Base-by-base conservation (phyloP, 2,797 vertebrate genomes). In the Tamandua tetradactyla region DNA sequence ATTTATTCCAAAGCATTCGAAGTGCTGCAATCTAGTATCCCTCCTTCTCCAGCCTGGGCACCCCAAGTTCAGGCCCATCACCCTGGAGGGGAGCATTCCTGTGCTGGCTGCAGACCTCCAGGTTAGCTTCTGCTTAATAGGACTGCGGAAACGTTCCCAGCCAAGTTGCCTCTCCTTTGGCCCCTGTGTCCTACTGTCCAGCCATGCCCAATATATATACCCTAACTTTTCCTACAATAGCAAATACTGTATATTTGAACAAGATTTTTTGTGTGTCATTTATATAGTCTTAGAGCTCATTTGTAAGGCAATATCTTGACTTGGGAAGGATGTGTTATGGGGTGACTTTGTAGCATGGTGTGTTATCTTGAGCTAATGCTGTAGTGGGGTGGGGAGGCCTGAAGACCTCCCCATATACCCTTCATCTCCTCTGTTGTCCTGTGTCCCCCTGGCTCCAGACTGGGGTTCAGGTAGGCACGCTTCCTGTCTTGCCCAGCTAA, bases 1-100 rank as follows among this genome's bases (percentile, higher is more conserved):
- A 98, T 98, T 98, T 98, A 98, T 98, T 98, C 98, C 98, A 98
- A 98, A 98, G 98, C 98, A 98, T 98, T 98, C 95, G 98, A 97
- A 98, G 95, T 98, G 98, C 98, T 98, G 97, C 98, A 98, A 97
- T 96, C 75, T 97, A 97, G 97, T 97, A 84, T 57, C 92, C 96
- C 96, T 97, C 87, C 94, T 97, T 95, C 96, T 88, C 78, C 97
- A 95, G 97, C 97, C 97, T 97, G 95, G 81, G 89, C 95, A 89
- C 95, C 96, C 78, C 2, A 75, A 96, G 95, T 95, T 95, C 97
- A 95, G 96, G 96, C 93, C 95, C 64, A 93, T 97, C 95, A 74
- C 83, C 79, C 74, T 32, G 30, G 79, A 95, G 95, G 92, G 93
- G 93, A 93, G 83, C 89, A 84, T 89, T 92, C 90, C 94, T n/a